Percentiles rank a stretch among this genome's conserved stretches.
These are phyloP conservation scores for Achlya flavicornis DNA, from an alignment of 2,888 invertebrate species.

Conservation along the genomic window DNA sequence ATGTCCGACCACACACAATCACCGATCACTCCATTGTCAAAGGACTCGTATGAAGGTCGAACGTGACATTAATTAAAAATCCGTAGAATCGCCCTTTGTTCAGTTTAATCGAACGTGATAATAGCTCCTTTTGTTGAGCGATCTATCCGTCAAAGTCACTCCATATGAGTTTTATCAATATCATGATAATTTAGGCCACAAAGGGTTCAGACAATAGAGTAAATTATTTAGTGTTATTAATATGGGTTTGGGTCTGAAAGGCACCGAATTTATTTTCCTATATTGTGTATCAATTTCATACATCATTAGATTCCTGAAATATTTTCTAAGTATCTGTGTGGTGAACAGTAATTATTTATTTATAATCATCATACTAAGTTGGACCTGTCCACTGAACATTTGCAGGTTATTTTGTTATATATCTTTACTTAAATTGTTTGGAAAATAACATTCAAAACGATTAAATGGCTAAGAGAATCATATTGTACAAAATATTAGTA, in stretches of 20 bases:
- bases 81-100: conserved; percentile 21
- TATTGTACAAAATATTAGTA: too few species aligned
- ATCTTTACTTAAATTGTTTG: too few species aligned
- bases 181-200: conserved; percentile 10
- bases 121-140: conserved; percentile 21
- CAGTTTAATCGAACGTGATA: conserved; percentile 20
- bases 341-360: too few species aligned
- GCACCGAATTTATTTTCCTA: too few species aligned
- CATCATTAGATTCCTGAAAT: too few species aligned
- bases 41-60: conserved; percentile 33
- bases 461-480: too few species aligned
- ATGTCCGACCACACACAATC: conserved; percentile 8
- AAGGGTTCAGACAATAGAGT: conserved; percentile 4
- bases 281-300: too few species aligned
- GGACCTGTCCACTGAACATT: too few species aligned
- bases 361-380: too few species aligned
- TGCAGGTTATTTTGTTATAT: too few species aligned
- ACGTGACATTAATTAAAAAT: conserved; percentile 29
- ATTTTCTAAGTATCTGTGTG: too few species aligned
- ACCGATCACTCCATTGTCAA: conserved; percentile 21
- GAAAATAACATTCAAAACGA: too few species aligned
- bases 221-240: not conserved
- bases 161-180: conserved; percentile 8
- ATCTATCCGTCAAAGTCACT: conserved; percentile 13
- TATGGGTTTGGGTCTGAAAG: not conserved